Evolutionary conservation across 2,113 vertebrate genomes (phyloP), one percentile per base, ranked within the genome.

Genomic region (Aegypius monachus): DNA sequence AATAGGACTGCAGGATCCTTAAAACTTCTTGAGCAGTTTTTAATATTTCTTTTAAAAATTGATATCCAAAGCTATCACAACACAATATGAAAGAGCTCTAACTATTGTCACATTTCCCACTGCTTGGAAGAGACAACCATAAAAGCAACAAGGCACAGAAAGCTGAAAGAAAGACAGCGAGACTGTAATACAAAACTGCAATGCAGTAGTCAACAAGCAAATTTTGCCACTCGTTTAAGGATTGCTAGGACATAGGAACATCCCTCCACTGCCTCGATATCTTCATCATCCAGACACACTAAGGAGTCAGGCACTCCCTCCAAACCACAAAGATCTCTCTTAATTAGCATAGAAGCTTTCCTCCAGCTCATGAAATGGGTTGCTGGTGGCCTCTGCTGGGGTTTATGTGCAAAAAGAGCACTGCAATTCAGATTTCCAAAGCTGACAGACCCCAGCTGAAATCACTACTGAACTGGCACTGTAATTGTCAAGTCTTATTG

Each of bases 351-450:
- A 2, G 77, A n/a, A 72, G 84, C 68, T 56, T 62, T 63, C 43
- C 65, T 55, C 36, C 17, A 47, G 91, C 91, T 91, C 61, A 0
- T 36, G 65, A 53, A 40, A 68, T 36, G 88, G 96, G 3, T 92
- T 91, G 73, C 92, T 97, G 88, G 92, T 87, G 96, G 96, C 97
- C 97, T 95, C 96, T 97, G 93, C 96, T 97, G 97, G 96, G 90
- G 83, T 56, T 84, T 90, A 8, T 79, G 95, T 74, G 95, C 90
- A 95, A 92, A 25, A 70, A 75, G 90, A 95, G 82, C 75, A 16
- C 32, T 29, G 58, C 66, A 38, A 11, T 74, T 71, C 92, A 36
- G 59, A 7, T 43, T 80, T 36, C 52, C 1, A 0, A 27, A 5
- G 67, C 74, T 36, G 55, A 9, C 48, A 86, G 73, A 26, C 25